Conservation (phyloP, 2,113 vertebrate species). For the sheep (Ovis aries) region ARS-UI_Ramb_v3.0 NC_056069.1:25085501-25086000, state of each 20-base stretch:
- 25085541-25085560: not conserved
- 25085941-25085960: not conserved
- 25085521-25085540: not conserved
- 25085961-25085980: not conserved
- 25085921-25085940: not conserved
- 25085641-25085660: not conserved
- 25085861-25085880: not conserved
- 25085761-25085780: not conserved
- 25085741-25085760: not conserved
- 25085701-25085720: not conserved
- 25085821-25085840: not conserved
- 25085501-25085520: not conserved
- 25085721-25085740: not conserved
- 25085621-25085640: not conserved
- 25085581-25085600: not conserved
- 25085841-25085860: not conserved
- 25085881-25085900: not conserved
- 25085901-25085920: not conserved
- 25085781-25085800: not conserved
- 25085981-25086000: not conserved
- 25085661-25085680: not conserved
- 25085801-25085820: not conserved
- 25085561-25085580: not conserved
- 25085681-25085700: not conserved
- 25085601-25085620: not conserved